Percentiles rank a stretch among this genome's conserved stretches.
phyloP scores from a whole-genome alignment of 2,113 vertebrate genomes.

The Camarhynchus parvulus region DNA sequence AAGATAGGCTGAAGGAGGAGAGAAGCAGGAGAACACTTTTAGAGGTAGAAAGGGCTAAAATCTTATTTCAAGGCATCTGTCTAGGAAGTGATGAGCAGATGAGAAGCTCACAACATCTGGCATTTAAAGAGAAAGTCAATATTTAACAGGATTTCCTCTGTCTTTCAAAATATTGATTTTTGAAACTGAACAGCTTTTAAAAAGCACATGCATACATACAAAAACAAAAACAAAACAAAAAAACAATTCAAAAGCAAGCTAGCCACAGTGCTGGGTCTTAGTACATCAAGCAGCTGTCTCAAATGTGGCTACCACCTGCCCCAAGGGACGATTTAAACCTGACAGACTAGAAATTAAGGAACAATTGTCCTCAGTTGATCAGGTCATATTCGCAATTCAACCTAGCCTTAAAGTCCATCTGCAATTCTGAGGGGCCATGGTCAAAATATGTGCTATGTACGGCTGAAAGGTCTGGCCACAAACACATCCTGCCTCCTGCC shows the following conservation, averaged over 20 bases:
- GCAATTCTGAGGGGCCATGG: not conserved
- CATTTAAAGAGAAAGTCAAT: conserved; percentile 57
- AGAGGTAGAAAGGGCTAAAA: not conserved
- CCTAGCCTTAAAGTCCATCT: not conserved
- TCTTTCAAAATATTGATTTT: conserved; percentile 65
- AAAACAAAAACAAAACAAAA: not conserved
- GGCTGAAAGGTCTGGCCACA: not conserved
- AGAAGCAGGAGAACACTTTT: not conserved
- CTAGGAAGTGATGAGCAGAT: conserved; percentile 31
- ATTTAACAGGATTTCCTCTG: conserved; percentile 54
- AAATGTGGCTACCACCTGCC: not conserved
- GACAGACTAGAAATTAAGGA: not conserved
- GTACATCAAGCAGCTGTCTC: not conserved
- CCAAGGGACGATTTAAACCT: not conserved
- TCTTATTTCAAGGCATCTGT: conserved; percentile 35
- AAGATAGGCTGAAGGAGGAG: not conserved
- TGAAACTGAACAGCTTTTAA: conserved; percentile 23
- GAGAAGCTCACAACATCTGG: conserved; percentile 50
- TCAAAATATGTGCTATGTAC: not conserved
- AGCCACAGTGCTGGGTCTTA: not conserved
- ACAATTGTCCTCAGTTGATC: not conserved
- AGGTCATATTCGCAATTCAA: not conserved
- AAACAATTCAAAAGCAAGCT: not conserved
- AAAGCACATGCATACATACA: not conserved
- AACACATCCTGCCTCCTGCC: not conserved